A percentile compares a stretch with the other conserved stretches of the same genome.
phyloP scores from a whole-genome alignment of 2,113 vertebrate species.

The Odontophorus gujanensis region DNA sequence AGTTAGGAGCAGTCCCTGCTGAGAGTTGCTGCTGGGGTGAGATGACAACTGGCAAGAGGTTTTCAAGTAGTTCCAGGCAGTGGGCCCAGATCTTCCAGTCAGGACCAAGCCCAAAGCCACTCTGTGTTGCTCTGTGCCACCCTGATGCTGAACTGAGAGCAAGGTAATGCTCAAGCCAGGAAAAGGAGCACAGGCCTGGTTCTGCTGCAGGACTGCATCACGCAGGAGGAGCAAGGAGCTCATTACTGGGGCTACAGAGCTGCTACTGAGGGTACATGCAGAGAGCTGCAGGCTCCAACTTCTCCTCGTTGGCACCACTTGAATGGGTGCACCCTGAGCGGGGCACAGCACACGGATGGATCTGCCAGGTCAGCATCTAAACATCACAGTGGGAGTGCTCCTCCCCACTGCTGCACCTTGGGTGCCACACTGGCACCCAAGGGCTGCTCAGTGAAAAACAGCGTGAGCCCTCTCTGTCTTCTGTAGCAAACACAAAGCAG shows the following conservation, averaged over 20 bases:
- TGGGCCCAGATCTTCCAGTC: neutral
- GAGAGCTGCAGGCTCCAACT: neutral
- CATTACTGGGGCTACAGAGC: neutral
- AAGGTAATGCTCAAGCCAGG: neutral
- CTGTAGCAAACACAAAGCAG: neutral
- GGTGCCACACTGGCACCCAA: neutral
- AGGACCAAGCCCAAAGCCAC: neutral
- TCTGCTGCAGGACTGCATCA: too few species aligned
- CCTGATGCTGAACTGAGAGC: neutral
- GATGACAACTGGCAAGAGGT: neutral
- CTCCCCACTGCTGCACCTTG: neutral
- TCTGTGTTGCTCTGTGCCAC: neutral
- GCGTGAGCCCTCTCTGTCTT: neutral
- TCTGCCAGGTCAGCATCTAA: neutral
- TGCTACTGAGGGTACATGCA: neutral
- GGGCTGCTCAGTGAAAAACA: neutral
- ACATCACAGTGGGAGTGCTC: fast-evolving
- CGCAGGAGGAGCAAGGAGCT: neutral
- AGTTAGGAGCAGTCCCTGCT: neutral
- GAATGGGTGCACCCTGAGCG: neutral
- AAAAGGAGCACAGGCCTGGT: neutral
- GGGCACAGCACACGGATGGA: neutral
- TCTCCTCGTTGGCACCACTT: neutral
- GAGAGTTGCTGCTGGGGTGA: neutral
- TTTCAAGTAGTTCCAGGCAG: neutral